These are phyloP conservation scores for Zophobas morio DNA, from an alignment of 1,140 invertebrate genomes.

Conservation along the genomic window DNA sequence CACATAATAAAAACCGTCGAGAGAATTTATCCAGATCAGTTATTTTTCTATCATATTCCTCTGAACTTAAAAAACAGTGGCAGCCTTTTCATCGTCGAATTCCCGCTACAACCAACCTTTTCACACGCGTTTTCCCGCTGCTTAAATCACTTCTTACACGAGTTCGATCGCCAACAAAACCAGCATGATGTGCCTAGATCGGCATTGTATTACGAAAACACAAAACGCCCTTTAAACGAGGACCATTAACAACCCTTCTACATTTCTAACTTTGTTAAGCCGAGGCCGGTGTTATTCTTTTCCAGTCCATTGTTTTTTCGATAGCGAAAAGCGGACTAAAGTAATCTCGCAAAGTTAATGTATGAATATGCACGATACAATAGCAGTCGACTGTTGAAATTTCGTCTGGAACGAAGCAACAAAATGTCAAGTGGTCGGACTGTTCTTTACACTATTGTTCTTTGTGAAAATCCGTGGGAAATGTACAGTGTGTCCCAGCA, in stretches of 20 bases:
- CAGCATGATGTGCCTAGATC: constrained; percentile 9
- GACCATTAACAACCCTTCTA: constrained; percentile 46
- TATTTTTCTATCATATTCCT: too few relatives aligned
- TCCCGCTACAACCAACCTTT: too few relatives aligned
- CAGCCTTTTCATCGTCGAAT: too few relatives aligned
- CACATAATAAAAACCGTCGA: too few relatives aligned
- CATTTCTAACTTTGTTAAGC: constrained; percentile 42
- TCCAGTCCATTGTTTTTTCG: constrained; percentile 34
- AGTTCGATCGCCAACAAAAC: constrained; percentile 27
- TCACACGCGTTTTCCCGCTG: too few relatives aligned
- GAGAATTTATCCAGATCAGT: too few relatives aligned
- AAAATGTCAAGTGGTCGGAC: constrained; percentile 23
- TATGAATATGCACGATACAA: constrained; percentile 40
- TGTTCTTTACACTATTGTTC: too few relatives aligned
- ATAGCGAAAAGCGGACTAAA: background rate
- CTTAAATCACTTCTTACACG: too few relatives aligned
- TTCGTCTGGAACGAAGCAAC: constrained; percentile 1
- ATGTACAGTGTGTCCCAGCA: too few relatives aligned
- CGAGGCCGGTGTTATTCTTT: constrained; percentile 44
- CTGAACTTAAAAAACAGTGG: too few relatives aligned
- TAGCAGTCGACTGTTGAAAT: background rate
- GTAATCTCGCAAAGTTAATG: constrained; percentile 8
- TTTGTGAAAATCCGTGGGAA: background rate
- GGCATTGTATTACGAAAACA: constrained; percentile 17
- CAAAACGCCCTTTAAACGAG: constrained; percentile 36